Base-by-base conservation (phyloP, 2,888 invertebrate genomes). In the Drepana falcataria region DNA sequence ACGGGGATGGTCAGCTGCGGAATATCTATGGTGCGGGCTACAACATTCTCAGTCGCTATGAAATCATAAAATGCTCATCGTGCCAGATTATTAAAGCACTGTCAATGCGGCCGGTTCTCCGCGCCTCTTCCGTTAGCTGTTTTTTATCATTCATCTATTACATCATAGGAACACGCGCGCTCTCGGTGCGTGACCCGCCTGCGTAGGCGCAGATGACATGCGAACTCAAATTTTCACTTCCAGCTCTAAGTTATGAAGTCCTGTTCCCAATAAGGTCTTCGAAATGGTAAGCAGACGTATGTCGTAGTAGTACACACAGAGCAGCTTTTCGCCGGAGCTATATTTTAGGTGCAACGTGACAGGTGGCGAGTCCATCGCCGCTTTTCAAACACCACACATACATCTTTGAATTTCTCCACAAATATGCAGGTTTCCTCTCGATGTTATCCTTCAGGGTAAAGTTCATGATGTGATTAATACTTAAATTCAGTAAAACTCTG, bases 181-280 rank as follows among this genome's bases (percentile, higher is more conserved):
- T 75, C 67, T 70, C 69, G 60, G 73, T 79, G 79, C 80, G 79
- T 80, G 85, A 82, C 81, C 79, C 70, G 76, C 74, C 73, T 78
- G 87, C 83, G 86, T 85, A 78, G 87, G 85, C 86, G 88, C 85
- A 84, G 85, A 81, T 87, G 86, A 83, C 85, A 84, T 82, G 84
- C 86, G 73, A 86, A 84, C 83, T 79, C 73, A 80, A 77, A 80
- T 80, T 82, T 78, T 75, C 75, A 81, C 77, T 74, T 77, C 68
- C 69, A 74, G 21, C 21, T 21, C 21, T 21, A 21, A 21, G 21
- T 21, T 21, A 21, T 21, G 21, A 21, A 21, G 21, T 21, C 21
- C 21, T 21, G 21, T 21, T 21, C 21, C 21, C 21, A 21, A 21
- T 21, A 21, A 21, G 21, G 21, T 21, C 21, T 21, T 1, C 21